Conservation (phyloP, 1,140 invertebrate genomes). For the Eumeta japonica region DNA sequence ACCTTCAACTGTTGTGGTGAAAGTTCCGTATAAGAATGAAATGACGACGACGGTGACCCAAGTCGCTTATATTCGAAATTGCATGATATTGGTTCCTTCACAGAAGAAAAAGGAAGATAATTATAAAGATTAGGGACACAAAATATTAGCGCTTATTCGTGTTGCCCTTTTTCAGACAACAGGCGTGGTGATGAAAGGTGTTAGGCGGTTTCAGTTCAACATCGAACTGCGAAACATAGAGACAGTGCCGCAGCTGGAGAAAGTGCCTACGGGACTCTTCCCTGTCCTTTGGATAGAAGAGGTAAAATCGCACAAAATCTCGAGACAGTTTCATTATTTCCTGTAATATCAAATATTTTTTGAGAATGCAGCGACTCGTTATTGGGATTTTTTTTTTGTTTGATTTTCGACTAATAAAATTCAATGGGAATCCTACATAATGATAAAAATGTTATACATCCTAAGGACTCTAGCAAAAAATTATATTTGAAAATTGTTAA, state of each 20-base stretch:
- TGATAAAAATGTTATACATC: too few species aligned
- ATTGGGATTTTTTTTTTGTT: background rate
- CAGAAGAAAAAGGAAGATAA: too few species aligned
- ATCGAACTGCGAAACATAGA: conserved; percentile 43
- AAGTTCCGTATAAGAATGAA: too few species aligned
- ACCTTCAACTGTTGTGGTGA: too few species aligned
- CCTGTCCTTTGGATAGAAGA: conserved; percentile 61
- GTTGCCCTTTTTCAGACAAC: conserved; percentile 56
- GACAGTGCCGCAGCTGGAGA: conserved; percentile 31
- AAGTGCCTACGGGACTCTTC: conserved; percentile 51
- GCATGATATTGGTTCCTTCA: too few species aligned
- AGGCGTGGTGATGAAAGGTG: conserved; percentile 51
- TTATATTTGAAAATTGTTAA: too few species aligned
- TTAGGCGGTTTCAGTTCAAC: conserved; percentile 58
- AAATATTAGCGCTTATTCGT: conserved; percentile 5
- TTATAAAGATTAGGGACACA: too few species aligned
- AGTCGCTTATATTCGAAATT: too few species aligned
- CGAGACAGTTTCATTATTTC: conserved; percentile 2
- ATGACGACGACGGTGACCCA: too few species aligned
- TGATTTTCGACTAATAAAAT: background rate
- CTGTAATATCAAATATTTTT: background rate
- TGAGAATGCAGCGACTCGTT: background rate
- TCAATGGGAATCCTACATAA: too few species aligned
- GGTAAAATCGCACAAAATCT: conserved; percentile 23
- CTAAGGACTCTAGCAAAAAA: too few species aligned